These are phyloP conservation scores for Acleris literana DNA, from an alignment of 2,888 invertebrate genomes.

Conservation along the genomic window DNA sequence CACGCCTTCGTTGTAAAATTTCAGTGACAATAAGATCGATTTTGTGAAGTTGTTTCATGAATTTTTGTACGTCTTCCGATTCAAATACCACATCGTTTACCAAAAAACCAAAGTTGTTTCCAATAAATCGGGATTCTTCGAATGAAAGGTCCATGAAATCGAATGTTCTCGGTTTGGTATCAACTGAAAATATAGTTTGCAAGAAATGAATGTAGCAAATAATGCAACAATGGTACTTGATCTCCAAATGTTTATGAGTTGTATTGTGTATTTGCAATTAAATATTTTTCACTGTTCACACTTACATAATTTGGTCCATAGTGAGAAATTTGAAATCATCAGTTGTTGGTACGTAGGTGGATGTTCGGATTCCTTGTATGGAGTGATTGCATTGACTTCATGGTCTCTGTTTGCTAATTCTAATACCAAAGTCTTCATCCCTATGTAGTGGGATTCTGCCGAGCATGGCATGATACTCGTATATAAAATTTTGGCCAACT, in stretches of 20 bases:
- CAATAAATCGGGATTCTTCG: constrained; percentile 26
- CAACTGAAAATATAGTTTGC: constrained; percentile 23
- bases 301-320: too few relatives aligned
- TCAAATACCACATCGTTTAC: constrained; percentile 34
- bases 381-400: constrained; percentile 37
- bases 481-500: constrained; percentile 21
- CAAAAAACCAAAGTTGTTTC: constrained; percentile 26
- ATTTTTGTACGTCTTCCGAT: constrained; percentile 35
- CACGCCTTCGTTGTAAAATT: constrained; percentile 26
- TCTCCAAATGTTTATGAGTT: too few relatives aligned
- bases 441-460: constrained; percentile 38
- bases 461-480: constrained; percentile 38
- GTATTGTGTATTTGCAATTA: too few relatives aligned
- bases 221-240: too few relatives aligned
- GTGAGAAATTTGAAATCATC: constrained; percentile 15
- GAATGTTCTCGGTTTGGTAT: constrained; percentile 29
- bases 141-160: constrained; percentile 26
- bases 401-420: constrained; percentile 37
- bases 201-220: too few relatives aligned
- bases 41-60: constrained; percentile 36
- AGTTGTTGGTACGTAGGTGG: constrained; percentile 37
- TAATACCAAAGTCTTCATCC: constrained; percentile 37
- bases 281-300: neutral
- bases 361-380: constrained; percentile 31
- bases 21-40: constrained; percentile 9